A percentile compares a stretch with the other conserved stretches of the same genome.
Conservation (phyloP, 2,113 vertebrate genomes). For the Tretioscincus oriximinensis region DNA sequence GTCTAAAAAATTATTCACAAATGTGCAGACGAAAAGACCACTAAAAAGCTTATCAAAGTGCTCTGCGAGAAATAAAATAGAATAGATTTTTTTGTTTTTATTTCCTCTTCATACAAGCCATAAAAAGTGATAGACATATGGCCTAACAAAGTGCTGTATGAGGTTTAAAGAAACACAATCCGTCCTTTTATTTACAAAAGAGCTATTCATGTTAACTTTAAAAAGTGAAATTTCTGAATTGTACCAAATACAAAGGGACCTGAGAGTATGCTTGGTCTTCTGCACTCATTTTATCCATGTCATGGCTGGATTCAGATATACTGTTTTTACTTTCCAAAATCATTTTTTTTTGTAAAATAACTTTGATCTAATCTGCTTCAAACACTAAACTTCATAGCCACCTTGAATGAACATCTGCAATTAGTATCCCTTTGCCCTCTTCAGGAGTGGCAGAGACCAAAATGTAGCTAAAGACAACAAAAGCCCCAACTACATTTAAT, state of each 20-base stretch:
- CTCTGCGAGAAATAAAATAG: constrained; percentile 11
- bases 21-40: constrained; percentile 19
- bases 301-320: not conserved
- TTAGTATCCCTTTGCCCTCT: not conserved
- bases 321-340: not conserved
- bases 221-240: not conserved
- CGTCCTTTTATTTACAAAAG: constrained; percentile 42
- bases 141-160: constrained; percentile 24
- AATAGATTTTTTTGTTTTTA: constrained; percentile 14
- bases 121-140: constrained; percentile 22
- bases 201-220: not conserved
- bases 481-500: not conserved
- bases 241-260: constrained; percentile 20
- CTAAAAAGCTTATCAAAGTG: constrained; percentile 21
- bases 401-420: not conserved
- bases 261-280: not conserved
- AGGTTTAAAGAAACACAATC: constrained; percentile 32
- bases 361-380: constrained; percentile 8
- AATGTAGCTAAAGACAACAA: not conserved
- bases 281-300: not conserved
- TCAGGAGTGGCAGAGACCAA: constrained; percentile 16
- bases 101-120: not conserved
- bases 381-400: not conserved
- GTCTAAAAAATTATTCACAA: constrained; percentile 37
- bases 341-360: not conserved